phyloP scores from a whole-genome alignment of 1,140 invertebrate genomes.

The Pseudomyrmex concolor region DNA sequence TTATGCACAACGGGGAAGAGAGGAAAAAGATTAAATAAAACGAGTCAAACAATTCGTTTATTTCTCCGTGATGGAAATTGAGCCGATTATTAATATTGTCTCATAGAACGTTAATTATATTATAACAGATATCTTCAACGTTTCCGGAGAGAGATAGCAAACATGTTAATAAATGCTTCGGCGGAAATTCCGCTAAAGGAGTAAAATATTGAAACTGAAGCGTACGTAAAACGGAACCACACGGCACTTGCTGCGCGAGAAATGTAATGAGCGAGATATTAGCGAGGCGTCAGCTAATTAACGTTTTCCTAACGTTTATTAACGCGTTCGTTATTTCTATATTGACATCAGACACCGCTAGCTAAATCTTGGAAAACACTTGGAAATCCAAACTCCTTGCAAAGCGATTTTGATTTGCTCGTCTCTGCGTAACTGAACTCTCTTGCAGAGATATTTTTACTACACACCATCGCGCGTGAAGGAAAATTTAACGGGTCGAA shows the following conservation, averaged over 20 bases:
- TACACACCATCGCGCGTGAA: no score
- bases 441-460: no score
- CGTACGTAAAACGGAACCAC: constrained; percentile 16
- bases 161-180: neutral
- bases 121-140: constrained; percentile 11
- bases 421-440: no score
- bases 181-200: neutral
- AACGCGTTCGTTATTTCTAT: constrained; percentile 9
- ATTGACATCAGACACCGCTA: neutral
- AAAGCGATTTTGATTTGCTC: constrained; percentile 12
- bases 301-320: constrained; percentile 16
- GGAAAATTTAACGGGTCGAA: no score
- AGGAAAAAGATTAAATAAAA: neutral
- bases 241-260: neutral
- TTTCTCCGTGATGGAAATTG: neutral
- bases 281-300: constrained; percentile 33
- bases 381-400: neutral
- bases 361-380: constrained; percentile 36
- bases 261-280: constrained; percentile 28
- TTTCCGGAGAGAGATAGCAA: constrained; percentile 5
- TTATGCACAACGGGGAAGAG: no score
- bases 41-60: neutral
- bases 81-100: constrained; percentile 9
- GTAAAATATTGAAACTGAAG: constrained; percentile 17
- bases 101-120: constrained; percentile 12